Evolutionary conservation across 2,888 invertebrate genomes (phyloP).

Genomic region (Drosophila diplacantha): DNA sequence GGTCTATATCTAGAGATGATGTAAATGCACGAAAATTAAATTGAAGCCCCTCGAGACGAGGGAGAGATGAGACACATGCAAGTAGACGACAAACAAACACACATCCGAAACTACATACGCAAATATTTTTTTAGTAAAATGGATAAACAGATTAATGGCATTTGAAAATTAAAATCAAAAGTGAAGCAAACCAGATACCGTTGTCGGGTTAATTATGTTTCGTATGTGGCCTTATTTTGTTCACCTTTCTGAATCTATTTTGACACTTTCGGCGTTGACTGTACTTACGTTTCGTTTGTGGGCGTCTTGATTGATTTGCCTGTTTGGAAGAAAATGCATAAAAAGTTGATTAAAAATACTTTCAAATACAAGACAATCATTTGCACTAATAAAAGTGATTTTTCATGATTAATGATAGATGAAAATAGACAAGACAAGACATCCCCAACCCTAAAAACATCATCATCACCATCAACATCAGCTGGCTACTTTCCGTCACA

Average conservation of each 20-base stretch:
- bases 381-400: neutral
- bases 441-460: conserved; percentile 6
- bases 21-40: conserved; percentile 34
- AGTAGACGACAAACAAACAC: conserved; percentile 45
- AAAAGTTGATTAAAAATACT: neutral
- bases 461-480: conserved; percentile 25
- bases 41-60: conserved; percentile 28
- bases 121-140: conserved; percentile 32
- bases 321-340: conserved; percentile 51
- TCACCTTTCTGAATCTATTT: conserved; percentile 49
- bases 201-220: conserved; percentile 55
- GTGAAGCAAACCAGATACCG: conserved; percentile 49
- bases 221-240: conserved; percentile 14
- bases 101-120: conserved; percentile 53
- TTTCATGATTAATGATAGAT: conserved; percentile 17
- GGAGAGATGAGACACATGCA: conserved; percentile 49
- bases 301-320: conserved; percentile 76
- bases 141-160: conserved; percentile 26
- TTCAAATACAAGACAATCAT: neutral
- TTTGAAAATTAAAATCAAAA: conserved; percentile 26
- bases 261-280: conserved; percentile 35
- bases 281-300: conserved; percentile 78
- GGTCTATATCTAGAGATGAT: conserved; percentile 20
- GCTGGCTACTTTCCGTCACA: conserved; percentile 29
- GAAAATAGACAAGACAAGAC: neutral